Evolutionary conservation across 1,140 invertebrate species (phyloP).

Genomic region (Saccostrea cuccullata): DNA sequence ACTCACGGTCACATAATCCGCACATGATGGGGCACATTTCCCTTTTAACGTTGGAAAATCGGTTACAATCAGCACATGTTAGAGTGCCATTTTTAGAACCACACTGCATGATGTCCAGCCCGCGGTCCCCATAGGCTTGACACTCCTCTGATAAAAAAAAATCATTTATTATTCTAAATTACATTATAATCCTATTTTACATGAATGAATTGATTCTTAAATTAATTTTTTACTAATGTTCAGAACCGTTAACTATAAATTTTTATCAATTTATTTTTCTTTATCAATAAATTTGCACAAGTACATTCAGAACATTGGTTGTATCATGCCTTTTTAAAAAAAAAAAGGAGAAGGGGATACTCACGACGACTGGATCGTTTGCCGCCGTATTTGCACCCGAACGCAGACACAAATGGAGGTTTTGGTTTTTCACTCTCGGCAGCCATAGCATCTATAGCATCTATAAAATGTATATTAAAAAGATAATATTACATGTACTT

Average conservation of each 20-base stretch:
- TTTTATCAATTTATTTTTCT: no score
- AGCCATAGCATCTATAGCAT: no score
- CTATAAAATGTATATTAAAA: no score
- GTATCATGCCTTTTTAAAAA: no score
- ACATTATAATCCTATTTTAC: no score
- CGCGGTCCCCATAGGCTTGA: conserved; percentile 58
- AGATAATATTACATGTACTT: no score
- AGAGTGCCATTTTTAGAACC: conserved; percentile 62
- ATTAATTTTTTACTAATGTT: no score
- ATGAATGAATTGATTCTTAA: no score
- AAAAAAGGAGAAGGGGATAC: neutral
- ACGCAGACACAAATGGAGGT: conserved; percentile 57
- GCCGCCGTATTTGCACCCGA: conserved; percentile 63
- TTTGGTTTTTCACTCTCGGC: neutral
- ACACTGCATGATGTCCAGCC: conserved; percentile 60
- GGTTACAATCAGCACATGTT: conserved; percentile 62
- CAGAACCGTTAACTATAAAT: no score
- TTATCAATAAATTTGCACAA: no score
- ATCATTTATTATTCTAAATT: no score
- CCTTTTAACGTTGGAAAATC: conserved; percentile 67
- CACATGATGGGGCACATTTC: conserved; percentile 73
- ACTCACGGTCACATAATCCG: conserved; percentile 69
- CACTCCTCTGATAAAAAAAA: conserved; percentile 57
- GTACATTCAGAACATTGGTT: no score
- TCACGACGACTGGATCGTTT: conserved; percentile 57